Base-by-base conservation (phyloP, 2,797 vertebrate genomes). In the Notolabrus celidotus region DNA sequence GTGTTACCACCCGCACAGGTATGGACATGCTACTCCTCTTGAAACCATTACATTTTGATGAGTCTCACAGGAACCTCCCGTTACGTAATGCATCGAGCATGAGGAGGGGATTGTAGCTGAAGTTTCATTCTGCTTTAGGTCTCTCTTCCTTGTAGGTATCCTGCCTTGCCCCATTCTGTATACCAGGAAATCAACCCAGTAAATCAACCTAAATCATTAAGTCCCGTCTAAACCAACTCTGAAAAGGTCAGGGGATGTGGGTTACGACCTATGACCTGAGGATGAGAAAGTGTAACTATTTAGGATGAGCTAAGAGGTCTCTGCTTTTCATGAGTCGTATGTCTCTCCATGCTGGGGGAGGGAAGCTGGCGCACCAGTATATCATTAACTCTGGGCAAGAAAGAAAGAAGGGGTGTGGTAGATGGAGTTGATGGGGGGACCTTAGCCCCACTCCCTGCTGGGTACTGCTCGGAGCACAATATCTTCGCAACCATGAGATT, bases 401-500 rank as follows among this genome's bases (percentile, higher is more conserved):
- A 92, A 95, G 92, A 96, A 94, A 94, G 95, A 96, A 96, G 94
- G 94, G 94, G 94, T 90, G 94, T 94, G 95, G 93, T 95, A 94
- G 95, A 95, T 93, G 92, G 94, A 94, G 94, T 94, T 96, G 96
- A 95, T 96, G 95, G 95, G 94, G 96, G 94, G 95, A 96, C 96
- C 96, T 96, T 93, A 94, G 95, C 93, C 93, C 94, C 93, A 83
- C 93, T 87, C 94, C 97, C 96, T 83, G 94, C 96, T 94, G 96
- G 67, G 96, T 93, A 87, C 91, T 92, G 94, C 95, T 95, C 89
- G 10, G 90, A 96, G 92, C 95, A 98, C 97, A 98, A 98, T 98
- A 95, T 98, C 96, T 95, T 93, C 80, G 94, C 95, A 94, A 96
- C 95, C 94, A 96, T 95, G 95, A 98, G 97, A 98, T 98, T 98